A percentile compares a stretch with the other conserved stretches of the same genome.
Evolutionary conservation across 2,888 invertebrate species (phyloP).

Genomic region (Nymphalis c-album): DNA sequence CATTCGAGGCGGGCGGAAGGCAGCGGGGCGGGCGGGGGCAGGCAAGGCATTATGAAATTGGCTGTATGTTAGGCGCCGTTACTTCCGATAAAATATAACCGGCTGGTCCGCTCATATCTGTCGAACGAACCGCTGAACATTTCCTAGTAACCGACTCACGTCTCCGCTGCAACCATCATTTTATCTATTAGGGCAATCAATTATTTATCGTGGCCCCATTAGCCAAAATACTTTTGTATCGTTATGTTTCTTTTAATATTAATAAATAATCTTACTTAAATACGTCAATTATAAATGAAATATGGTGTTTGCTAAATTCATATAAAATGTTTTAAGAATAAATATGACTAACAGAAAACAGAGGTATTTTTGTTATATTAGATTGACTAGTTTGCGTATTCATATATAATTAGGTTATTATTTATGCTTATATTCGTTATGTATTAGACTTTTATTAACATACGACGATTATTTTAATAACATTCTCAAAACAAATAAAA

Average conservation of each 20-base stretch:
- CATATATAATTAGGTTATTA: too few species aligned
- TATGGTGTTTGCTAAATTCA: background rate
- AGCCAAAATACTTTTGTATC: background rate
- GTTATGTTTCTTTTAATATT: background rate
- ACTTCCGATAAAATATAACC: constrained; percentile 81
- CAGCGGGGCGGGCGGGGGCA: constrained; percentile 37
- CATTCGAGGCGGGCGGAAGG: constrained; percentile 64
- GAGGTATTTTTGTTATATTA: too few species aligned
- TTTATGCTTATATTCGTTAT: too few species aligned
- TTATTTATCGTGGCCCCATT: constrained; percentile 54
- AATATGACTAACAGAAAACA: too few species aligned
- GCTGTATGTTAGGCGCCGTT: constrained; percentile 80
- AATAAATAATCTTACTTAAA: background rate
- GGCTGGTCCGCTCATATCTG: constrained; percentile 76
- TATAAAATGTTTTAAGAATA: too few species aligned
- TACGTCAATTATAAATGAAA: background rate
- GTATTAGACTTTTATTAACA: too few species aligned
- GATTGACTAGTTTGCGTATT: too few species aligned
- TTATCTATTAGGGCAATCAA: constrained; percentile 62
- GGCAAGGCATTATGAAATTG: constrained; percentile 81
- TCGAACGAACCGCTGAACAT: constrained; percentile 56
- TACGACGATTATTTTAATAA: too few species aligned
- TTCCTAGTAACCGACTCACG: constrained; percentile 63
- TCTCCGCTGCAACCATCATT: constrained; percentile 60
- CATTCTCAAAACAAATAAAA: too few species aligned